Base-by-base conservation (phyloP, 2,113 vertebrate genomes). In the Colius striatus region DNA sequence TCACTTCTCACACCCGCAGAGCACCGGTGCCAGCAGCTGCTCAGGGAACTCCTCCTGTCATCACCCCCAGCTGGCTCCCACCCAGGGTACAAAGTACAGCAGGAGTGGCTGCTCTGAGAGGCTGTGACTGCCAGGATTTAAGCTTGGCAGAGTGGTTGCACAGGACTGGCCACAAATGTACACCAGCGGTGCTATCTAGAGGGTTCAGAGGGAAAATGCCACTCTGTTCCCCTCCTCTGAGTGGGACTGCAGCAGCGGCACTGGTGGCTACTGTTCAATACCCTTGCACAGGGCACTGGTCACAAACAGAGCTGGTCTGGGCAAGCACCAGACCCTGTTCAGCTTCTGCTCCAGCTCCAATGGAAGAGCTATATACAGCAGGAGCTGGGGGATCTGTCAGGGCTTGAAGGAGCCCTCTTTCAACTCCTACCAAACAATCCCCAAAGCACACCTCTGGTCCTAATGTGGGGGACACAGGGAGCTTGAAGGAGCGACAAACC, bases 401-500 rank as follows among this genome's bases (percentile, higher is more conserved):
- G 7, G 32, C 34, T 20, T 6, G 30, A 65, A 81, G 38, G 23
- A 66, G 2, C 16, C 10, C 16, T 77, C 51, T 47, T 70, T 79
- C 21, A 82, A 53, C 43, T 75, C 23, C 14, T 57, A 36, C 21
- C 47, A 38, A 74, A 71, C 21, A 26, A 9, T 1, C 2, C 29
- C 18, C 48, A 26, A 0, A 0, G n/a, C 30, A 30, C 14, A 25
- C 8, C 8, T 41, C 21, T 0, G 4, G 53, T 47, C 21, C 53
- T 11, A 2, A 27, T 1, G 13, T 9, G n/a, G 1, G 4, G 21
- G 19, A 15, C 45, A 62, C 36, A 16, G 30, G 5, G 36, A 4
- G 12, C 19, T 29, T 5, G 30, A 57, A 50, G 30, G 36, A 25
- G 27, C 21, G 19, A 62, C 58, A 43, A 74, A 83, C 30, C 11